Evolutionary conservation across 1,140 invertebrate genomes (phyloP).

Genomic region (Megalopta genalis): DNA sequence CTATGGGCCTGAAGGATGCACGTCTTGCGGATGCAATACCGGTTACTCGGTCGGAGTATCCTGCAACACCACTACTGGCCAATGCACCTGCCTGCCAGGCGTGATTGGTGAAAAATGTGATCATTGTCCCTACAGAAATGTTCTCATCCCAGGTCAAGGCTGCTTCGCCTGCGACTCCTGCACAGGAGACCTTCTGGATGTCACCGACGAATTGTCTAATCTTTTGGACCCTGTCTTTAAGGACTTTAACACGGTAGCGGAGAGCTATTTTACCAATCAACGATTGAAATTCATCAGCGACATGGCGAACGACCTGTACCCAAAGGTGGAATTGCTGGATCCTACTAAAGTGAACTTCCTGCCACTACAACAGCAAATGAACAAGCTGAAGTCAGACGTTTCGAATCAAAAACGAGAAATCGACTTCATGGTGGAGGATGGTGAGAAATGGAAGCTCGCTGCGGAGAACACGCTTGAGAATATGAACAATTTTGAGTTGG

Average conservation of each 20-base stretch:
- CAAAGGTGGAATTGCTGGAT: constrained; percentile 85
- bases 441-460: constrained; percentile 79
- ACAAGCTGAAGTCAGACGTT: constrained; percentile 81
- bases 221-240: constrained; percentile 84
- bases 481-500: constrained; percentile 80
- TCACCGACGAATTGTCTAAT: constrained; percentile 87
- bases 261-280: constrained; percentile 89
- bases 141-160: constrained; percentile 85
- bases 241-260: constrained; percentile 86
- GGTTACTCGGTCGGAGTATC: constrained; percentile 94
- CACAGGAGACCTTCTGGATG: constrained; percentile 92
- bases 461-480: constrained; percentile 81
- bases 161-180: constrained; percentile 94
- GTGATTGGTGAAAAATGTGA: constrained; percentile 98
- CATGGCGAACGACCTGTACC: constrained; percentile 82
- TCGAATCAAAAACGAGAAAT: constrained; percentile 82
- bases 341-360: constrained; percentile 83
- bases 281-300: constrained; percentile 88
- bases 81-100: constrained; percentile 96
- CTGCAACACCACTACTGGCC: constrained; percentile 92
- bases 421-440: constrained; percentile 76
- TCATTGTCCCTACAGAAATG: constrained; percentile 91
- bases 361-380: constrained; percentile 82
- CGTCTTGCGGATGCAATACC: constrained; percentile 91
- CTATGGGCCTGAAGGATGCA: constrained; percentile 91